Evolutionary conservation across 2,797 vertebrate genomes (phyloP).

Genomic region (Silurus lanzhouensis): DNA sequence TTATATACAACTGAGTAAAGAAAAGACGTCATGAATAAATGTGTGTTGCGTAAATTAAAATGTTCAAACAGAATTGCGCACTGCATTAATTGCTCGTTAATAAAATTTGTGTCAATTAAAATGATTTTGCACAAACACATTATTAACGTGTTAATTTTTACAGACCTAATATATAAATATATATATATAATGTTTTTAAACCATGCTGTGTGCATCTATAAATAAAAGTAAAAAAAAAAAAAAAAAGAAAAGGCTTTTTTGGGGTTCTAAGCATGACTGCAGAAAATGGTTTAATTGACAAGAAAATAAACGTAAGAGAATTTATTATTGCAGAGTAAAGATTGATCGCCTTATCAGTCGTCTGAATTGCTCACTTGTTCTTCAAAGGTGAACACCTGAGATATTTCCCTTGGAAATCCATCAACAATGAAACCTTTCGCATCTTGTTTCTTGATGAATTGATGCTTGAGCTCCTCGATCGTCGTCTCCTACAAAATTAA

Average conservation of each 20-base stretch:
- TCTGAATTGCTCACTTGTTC: constrained; percentile 66
- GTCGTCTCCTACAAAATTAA: constrained; percentile 64
- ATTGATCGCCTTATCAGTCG: background rate
- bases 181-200: background rate
- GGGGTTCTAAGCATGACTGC: background rate
- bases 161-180: too few species aligned
- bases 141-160: too few species aligned
- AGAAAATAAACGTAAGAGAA: background rate
- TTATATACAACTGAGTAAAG: too few species aligned
- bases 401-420: constrained; percentile 73
- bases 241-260: background rate
- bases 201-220: background rate
- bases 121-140: too few species aligned
- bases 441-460: constrained; percentile 71
- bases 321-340: background rate
- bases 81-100: too few species aligned
- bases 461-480: constrained; percentile 71
- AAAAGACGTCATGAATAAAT: too few species aligned
- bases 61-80: too few species aligned
- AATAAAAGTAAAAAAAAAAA: background rate
- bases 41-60: too few species aligned
- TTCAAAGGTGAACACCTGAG: constrained; percentile 72
- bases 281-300: background rate
- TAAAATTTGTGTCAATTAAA: too few species aligned
- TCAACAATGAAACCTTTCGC: constrained; percentile 71